phyloP scores from a whole-genome alignment of 1,140 invertebrate species.

The Drosophila ambigua region DNA sequence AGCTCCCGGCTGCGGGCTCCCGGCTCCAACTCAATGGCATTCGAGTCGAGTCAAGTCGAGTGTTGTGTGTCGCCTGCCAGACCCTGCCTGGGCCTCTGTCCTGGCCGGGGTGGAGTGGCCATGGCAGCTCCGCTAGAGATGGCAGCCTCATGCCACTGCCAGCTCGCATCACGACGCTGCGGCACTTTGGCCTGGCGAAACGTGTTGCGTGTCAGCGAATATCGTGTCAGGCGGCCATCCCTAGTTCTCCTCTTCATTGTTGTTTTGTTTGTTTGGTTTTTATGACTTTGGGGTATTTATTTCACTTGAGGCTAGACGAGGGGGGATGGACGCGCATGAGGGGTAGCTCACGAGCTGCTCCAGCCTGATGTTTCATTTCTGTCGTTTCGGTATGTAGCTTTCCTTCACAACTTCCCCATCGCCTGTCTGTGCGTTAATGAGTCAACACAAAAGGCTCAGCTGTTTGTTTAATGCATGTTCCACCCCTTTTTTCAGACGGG shows the following conservation, averaged over 20 bases:
- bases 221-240: slow-evolving; percentile 14
- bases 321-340: slow-evolving; percentile 19
- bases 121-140: no score
- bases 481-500: slow-evolving; percentile 40
- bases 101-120: no score
- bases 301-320: slow-evolving; percentile 64
- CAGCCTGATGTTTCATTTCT: slow-evolving; percentile 76
- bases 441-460: slow-evolving; percentile 79
- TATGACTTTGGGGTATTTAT: slow-evolving; percentile 81
- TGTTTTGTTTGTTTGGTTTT: slow-evolving; percentile 51
- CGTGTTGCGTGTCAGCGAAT: background rate
- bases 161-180: slow-evolving; percentile 5
- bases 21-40: slow-evolving; percentile 33
- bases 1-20: slow-evolving; percentile 5
- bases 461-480: slow-evolving; percentile 76
- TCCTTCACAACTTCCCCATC: slow-evolving; percentile 8
- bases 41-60: slow-evolving; percentile 77
- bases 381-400: slow-evolving; percentile 34
- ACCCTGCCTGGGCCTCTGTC: slow-evolving; percentile 43
- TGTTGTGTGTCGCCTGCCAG: slow-evolving; percentile 69
- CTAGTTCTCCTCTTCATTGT: slow-evolving; percentile 21
- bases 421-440: slow-evolving; percentile 69
- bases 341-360: slow-evolving; percentile 19
- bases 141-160: no score
- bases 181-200: slow-evolving; percentile 46